These are phyloP conservation scores for Euborellia annulipes DNA, from an alignment of 1,140 invertebrate species.

Conservation along the genomic window DNA sequence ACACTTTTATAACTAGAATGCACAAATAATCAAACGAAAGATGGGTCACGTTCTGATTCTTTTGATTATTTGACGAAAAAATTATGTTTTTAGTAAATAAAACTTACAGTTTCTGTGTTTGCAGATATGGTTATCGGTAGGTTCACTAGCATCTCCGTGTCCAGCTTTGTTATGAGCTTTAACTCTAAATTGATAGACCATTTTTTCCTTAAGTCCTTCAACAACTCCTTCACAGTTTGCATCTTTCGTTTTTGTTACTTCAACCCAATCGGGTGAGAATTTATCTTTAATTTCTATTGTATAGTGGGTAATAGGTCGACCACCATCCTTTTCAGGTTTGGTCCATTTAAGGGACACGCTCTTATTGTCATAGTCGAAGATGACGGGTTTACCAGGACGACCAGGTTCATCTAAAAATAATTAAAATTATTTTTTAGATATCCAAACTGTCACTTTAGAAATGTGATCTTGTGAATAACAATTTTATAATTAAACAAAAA, in stretches of 20 bases:
- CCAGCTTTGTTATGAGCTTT: constrained; percentile 86
- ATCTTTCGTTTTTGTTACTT: constrained; percentile 67
- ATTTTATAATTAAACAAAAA: constrained; percentile 10
- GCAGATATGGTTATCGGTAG: constrained; percentile 81
- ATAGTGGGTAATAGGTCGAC: constrained; percentile 87
- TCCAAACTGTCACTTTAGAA: no score
- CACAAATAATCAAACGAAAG: no score
- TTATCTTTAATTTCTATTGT: constrained; percentile 95
- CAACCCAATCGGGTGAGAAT: constrained; percentile 72
- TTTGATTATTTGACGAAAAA: no score
- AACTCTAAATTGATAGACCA: constrained; percentile 85
- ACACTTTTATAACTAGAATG: no score
- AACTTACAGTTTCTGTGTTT: constrained; percentile 84
- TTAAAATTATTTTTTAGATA: no score
- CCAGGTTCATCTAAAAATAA: constrained; percentile 68
- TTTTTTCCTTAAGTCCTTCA: constrained; percentile 80
- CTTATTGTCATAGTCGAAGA: constrained; percentile 87
- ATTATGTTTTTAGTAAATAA: no score
- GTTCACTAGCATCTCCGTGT: constrained; percentile 68
- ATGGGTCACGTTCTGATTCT: no score
- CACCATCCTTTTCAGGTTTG: constrained; percentile 77
- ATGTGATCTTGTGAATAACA: no score
- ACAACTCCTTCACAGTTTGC: constrained; percentile 63
- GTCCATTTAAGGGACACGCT: constrained; percentile 82
- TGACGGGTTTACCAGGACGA: constrained; percentile 76